Percentiles rank a stretch among this genome's conserved stretches.
Conservation (phyloP, 2,113 vertebrate genomes). For the Leucopternis melanops region DNA sequence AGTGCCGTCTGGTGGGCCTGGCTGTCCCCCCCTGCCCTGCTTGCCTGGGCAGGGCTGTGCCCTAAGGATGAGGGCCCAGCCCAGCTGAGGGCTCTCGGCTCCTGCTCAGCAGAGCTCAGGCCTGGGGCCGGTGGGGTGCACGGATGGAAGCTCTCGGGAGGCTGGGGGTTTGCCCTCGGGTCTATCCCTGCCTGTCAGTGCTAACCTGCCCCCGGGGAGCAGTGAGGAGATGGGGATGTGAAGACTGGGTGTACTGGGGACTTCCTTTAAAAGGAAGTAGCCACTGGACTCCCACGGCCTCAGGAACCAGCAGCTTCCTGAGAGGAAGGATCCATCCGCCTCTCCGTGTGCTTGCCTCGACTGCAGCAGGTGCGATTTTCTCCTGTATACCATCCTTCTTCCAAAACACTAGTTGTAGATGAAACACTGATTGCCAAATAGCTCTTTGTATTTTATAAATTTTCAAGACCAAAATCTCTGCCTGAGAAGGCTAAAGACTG, state of each 20-base stretch:
- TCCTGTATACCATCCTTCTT: neutral
- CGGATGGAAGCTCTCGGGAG: neutral
- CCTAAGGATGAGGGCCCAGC: neutral
- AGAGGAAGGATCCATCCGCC: neutral
- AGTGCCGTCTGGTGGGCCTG: rapidly evolving
- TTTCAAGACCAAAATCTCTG: neutral
- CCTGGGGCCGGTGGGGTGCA: neutral
- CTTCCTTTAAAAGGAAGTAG: neutral
- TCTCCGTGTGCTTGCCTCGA: rapidly evolving
- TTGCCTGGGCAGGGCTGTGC: neutral
- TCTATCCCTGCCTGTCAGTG: neutral
- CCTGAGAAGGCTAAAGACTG: neutral
- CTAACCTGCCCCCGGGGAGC: no score
- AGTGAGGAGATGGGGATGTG: neutral
- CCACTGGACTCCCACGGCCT: rapidly evolving
- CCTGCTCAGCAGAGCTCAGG: neutral
- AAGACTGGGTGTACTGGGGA: neutral
- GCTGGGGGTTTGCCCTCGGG: no score
- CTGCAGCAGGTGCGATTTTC: neutral
- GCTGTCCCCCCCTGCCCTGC: neutral
- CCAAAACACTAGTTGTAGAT: neutral
- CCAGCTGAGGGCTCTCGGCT: rapidly evolving
- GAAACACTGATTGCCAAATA: neutral
- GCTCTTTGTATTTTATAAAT: neutral
- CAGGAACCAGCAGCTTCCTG: rapidly evolving